Evolutionary conservation across 2,797 vertebrate species (phyloP).

Genomic region (Cossypha heuglini): DNA sequence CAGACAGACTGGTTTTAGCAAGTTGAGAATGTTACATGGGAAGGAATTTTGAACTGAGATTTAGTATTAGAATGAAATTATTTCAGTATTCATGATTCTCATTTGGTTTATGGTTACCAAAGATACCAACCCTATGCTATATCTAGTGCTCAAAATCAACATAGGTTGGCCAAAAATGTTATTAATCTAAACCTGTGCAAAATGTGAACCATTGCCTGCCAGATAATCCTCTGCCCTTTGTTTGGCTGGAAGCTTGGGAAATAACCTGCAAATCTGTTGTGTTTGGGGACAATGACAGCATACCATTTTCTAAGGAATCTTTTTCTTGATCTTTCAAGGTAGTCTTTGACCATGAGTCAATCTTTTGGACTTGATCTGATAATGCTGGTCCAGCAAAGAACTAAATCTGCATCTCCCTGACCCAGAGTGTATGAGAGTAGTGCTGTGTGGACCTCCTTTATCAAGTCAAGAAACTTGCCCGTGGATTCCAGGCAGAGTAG

Average conservation of each 20-base stretch:
- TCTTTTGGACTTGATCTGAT: conserved; percentile 2
- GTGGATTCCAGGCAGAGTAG: neutral
- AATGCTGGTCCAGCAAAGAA: neutral
- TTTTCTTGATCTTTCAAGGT: conserved; percentile 30
- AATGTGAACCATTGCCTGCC: neutral
- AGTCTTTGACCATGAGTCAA: neutral
- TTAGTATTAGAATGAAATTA: no score
- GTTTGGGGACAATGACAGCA: neutral
- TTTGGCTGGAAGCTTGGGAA: neutral
- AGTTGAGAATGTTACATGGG: no score
- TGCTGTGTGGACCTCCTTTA: neutral
- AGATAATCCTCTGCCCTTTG: neutral
- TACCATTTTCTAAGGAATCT: conserved; percentile 7
- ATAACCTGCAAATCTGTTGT: neutral
- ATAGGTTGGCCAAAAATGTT: neutral
- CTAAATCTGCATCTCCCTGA: neutral
- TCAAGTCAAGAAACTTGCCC: neutral
- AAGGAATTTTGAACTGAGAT: no score
- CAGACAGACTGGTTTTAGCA: no score
- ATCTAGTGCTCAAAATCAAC: neutral
- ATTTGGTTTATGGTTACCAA: neutral
- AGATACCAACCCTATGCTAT: neutral
- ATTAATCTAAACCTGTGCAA: neutral
- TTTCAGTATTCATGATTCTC: no score
- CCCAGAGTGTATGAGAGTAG: neutral